A percentile compares a stretch with the other conserved stretches of the same genome.
These are phyloP conservation scores for Acanthurus leucopareius DNA, from an alignment of 2,797 vertebrate genomes.

Conservation along the genomic window DNA sequence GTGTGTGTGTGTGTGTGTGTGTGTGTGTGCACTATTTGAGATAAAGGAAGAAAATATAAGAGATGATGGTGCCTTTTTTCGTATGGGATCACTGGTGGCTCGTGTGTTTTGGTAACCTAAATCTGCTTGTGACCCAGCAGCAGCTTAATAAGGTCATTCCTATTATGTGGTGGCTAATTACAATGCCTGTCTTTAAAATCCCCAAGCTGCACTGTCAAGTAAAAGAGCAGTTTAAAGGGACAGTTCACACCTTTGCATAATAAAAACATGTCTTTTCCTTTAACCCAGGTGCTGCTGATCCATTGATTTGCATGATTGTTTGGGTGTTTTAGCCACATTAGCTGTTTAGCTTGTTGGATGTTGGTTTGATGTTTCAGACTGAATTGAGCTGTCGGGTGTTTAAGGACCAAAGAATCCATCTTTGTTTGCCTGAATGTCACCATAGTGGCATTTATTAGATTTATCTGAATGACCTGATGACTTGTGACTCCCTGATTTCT, in stretches of 20 bases:
- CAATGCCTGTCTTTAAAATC: slow-evolving; percentile 60
- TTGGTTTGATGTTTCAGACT: too few relatives aligned
- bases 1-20: background rate
- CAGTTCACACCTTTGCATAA: slow-evolving; percentile 26
- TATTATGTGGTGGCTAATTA: slow-evolving; percentile 76
- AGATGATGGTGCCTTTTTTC: slow-evolving; percentile 23
- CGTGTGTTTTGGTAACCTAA: slow-evolving; percentile 64
- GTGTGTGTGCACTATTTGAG: background rate
- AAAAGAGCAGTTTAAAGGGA: slow-evolving; percentile 58
- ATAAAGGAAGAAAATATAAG: background rate
- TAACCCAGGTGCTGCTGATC: background rate
- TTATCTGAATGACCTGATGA: too few relatives aligned
- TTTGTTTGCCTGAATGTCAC: too few relatives aligned
- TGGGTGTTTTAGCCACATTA: background rate
- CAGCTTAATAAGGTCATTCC: slow-evolving; percentile 72
- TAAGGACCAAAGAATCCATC: too few relatives aligned
- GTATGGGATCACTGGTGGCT: slow-evolving; percentile 13
- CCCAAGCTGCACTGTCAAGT: slow-evolving; percentile 57
- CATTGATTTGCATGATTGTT: background rate
- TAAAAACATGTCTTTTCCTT: background rate
- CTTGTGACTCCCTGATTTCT: too few relatives aligned
- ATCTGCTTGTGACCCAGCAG: slow-evolving; percentile 67
- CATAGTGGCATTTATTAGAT: too few relatives aligned
- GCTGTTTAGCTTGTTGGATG: background rate
- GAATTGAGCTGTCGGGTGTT: too few relatives aligned